Evolutionary conservation across 92 coral and sea anemone species (phyloP).

Genomic region (Parazoanthus swiftii): DNA sequence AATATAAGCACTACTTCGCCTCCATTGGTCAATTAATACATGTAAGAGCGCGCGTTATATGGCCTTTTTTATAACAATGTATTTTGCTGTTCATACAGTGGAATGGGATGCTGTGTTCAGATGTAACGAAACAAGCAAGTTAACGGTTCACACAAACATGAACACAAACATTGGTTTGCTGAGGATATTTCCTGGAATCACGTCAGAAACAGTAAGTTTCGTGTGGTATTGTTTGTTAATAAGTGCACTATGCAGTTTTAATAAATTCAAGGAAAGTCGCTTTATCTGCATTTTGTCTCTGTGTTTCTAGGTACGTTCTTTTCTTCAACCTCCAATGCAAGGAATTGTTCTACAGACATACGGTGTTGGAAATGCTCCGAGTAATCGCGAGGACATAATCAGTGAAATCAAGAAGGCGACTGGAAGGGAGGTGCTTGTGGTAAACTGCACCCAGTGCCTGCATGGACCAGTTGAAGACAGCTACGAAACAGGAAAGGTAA

Average conservation of each 20-base stretch:
- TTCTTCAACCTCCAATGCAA: conserved; percentile 88
- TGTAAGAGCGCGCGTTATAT: no score
- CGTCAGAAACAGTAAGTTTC: conserved; percentile 85
- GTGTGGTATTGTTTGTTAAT: neutral
- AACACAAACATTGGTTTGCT: conserved; percentile 91
- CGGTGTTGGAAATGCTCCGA: conserved; percentile 94
- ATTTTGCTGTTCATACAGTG: conserved; percentile 51
- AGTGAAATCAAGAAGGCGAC: conserved; percentile 79
- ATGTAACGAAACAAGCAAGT: conserved; percentile 64
- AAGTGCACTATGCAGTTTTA: neutral
- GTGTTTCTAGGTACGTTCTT: conserved; percentile 72
- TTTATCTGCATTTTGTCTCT: no score
- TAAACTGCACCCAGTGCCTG: conserved; percentile 96
- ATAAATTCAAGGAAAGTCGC: no score
- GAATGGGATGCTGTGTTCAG: conserved; percentile 99
- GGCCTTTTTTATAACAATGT: neutral
- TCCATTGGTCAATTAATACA: no score
- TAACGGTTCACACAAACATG: conserved; percentile 79
- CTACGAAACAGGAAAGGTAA: conserved; percentile 96
- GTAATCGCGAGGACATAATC: conserved; percentile 82
- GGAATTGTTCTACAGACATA: conserved; percentile 96
- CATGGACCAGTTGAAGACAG: conserved; percentile 89
- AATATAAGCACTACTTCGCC: no score
- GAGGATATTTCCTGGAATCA: conserved; percentile 95
- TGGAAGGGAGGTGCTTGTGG: conserved; percentile 74